A percentile compares a stretch with the other conserved stretches of the same genome.
These are phyloP conservation scores for Sparidentex hasta DNA, from an alignment of 2,797 vertebrate species.

Conservation along the genomic window DNA sequence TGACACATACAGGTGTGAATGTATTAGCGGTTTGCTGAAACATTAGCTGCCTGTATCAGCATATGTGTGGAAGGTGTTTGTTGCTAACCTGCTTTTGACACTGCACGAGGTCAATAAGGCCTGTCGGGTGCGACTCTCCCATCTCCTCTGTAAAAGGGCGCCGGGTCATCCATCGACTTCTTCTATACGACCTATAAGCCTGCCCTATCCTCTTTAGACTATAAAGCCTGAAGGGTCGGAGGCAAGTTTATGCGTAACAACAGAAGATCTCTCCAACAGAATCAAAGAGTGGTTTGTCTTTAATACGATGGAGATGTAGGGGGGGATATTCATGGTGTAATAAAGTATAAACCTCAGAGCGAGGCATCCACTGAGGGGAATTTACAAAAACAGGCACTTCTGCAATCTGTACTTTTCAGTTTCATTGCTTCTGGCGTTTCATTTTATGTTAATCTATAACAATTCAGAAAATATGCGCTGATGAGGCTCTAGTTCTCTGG, in stretches of 20 bases:
- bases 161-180: background rate
- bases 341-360: slow-evolving; percentile 2
- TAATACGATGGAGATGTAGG: background rate
- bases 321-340: background rate
- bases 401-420: slow-evolving; percentile 35
- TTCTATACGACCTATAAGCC: background rate
- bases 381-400: slow-evolving; percentile 15
- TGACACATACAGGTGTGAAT: too few relatives aligned
- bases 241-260: background rate
- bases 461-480: slow-evolving; percentile 24
- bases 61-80: too few relatives aligned
- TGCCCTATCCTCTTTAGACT: background rate
- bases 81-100: background rate
- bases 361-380: background rate
- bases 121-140: background rate
- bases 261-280: background rate
- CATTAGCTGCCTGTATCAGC: too few relatives aligned
- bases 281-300: slow-evolving; percentile 15
- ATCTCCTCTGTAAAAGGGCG: background rate
- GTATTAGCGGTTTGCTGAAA: too few relatives aligned
- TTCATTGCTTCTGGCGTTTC: slow-evolving; percentile 26
- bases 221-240: background rate
- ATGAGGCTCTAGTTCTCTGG: slow-evolving; percentile 25
- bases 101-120: background rate
- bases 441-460: slow-evolving; percentile 42